These are phyloP conservation scores for Apantesis nais DNA, from an alignment of 2,888 invertebrate species.

Conservation along the genomic window DNA sequence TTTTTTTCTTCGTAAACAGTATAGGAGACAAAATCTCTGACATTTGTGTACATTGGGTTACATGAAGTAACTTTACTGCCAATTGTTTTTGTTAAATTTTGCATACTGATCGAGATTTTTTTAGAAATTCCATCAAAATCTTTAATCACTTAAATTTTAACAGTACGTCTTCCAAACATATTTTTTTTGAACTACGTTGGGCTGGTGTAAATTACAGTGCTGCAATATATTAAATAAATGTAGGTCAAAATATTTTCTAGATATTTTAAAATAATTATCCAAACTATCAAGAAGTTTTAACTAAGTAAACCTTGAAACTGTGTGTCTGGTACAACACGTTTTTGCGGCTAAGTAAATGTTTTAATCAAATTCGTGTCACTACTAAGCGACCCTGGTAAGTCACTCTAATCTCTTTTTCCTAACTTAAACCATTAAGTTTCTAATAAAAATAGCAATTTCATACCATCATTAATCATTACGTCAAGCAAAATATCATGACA, in stretches of 20 bases:
- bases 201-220: background rate
- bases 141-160: too few relatives aligned
- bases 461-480: slow-evolving; percentile 3
- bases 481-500: background rate
- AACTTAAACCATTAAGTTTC: background rate
- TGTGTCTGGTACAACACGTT: background rate
- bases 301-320: background rate
- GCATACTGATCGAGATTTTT: background rate
- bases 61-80: background rate
- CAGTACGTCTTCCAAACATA: background rate
- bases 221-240: background rate
- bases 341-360: background rate
- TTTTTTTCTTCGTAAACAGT: background rate
- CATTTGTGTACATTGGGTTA: background rate
- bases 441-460: background rate
- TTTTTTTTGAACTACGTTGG: background rate
- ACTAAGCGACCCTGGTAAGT: background rate
- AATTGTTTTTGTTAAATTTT: too few relatives aligned
- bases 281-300: background rate
- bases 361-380: background rate
- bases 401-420: background rate
- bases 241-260: background rate
- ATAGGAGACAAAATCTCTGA: too few relatives aligned
- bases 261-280: background rate
- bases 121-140: background rate